Conservation (phyloP, 2,797 vertebrate genomes). For the Sebastes itinus region DNA sequence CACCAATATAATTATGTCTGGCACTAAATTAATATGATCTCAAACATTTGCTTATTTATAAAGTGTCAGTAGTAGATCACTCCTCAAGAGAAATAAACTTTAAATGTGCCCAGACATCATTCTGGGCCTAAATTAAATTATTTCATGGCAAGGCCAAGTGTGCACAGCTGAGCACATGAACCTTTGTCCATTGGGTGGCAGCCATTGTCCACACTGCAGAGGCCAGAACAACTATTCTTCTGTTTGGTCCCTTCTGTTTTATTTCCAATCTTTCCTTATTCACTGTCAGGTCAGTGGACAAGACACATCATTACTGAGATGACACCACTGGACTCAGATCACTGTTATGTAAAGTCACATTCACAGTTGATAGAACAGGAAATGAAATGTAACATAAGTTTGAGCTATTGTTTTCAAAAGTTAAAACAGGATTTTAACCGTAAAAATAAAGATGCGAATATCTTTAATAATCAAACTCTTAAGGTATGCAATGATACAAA, state of each 20-base stretch:
- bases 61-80: not conserved
- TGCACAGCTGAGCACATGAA: constrained; percentile 17
- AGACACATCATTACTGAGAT: not conserved
- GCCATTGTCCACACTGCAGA: constrained; percentile 24
- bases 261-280: not conserved
- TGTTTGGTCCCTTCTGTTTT: not conserved
- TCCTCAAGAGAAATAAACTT: not conserved
- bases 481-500: too few relatives aligned
- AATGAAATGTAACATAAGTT: not conserved
- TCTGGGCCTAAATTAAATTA: not conserved
- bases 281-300: not conserved
- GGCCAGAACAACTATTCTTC: not conserved
- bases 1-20: constrained; percentile 4
- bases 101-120: not conserved
- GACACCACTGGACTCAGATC: not conserved
- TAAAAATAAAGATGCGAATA: not conserved
- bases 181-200: constrained; percentile 44
- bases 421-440: not conserved
- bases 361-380: not conserved
- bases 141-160: not conserved
- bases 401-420: not conserved
- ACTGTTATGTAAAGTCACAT: not conserved
- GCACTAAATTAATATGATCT: not conserved
- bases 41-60: constrained; percentile 11
- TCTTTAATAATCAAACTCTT: not conserved